Percentiles rank a stretch among this genome's conserved stretches.
Evolutionary conservation across 64 coral and sea anemone species (phyloP).

Genomic region (Stichodactyla helianthus): DNA sequence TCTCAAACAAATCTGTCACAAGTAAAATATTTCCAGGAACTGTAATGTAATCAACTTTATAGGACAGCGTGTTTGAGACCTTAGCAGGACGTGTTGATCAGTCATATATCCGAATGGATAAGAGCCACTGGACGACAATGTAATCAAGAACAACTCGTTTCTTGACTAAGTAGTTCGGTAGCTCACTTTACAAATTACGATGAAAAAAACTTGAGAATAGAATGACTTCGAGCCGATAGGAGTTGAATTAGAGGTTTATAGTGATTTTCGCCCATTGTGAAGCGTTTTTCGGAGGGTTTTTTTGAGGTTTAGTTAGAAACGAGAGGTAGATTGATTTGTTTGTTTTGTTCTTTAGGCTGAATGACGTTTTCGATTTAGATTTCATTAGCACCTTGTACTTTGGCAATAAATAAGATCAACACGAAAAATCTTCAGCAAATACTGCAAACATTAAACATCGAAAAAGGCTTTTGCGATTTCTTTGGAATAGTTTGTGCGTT

Average conservation of each 20-base stretch:
- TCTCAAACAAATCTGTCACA: not conserved
- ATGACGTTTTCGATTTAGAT: not conserved
- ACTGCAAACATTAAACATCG: not conserved
- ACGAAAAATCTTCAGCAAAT: not conserved
- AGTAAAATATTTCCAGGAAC: constrained; percentile 12
- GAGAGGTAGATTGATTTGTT: not conserved
- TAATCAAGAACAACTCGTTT: not conserved
- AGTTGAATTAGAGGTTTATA: not conserved
- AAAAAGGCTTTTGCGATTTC: not conserved
- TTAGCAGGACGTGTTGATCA: not conserved
- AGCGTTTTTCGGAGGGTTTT: not conserved
- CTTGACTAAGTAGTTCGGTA: not conserved
- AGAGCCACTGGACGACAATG: not conserved
- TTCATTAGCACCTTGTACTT: constrained; percentile 15
- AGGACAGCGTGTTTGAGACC: not conserved
- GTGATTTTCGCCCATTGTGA: not conserved
- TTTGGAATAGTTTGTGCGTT: not conserved
- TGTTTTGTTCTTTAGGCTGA: not conserved
- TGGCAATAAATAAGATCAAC: constrained; percentile 9
- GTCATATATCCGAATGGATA: not conserved
- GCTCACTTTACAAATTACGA: not conserved
- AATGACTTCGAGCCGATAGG: not conserved
- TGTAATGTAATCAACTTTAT: not conserved
- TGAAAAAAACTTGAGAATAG: not conserved
- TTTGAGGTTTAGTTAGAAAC: not conserved